phyloP scores from a whole-genome alignment of 1,140 invertebrate species.

The Drosophila navojoa region DNA sequence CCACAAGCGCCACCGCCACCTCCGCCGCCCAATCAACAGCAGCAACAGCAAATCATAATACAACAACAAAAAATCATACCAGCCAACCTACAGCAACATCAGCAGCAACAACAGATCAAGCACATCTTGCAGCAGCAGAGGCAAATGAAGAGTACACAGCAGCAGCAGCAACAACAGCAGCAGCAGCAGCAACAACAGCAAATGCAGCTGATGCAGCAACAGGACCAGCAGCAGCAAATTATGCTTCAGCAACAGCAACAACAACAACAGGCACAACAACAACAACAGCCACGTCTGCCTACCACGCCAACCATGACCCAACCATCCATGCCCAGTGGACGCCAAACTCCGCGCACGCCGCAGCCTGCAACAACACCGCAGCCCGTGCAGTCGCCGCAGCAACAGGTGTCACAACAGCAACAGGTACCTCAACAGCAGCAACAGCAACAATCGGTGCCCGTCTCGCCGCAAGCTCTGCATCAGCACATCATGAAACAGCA shows the following conservation, averaged over 20 bases:
- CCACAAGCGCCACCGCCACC: conserved; percentile 47
- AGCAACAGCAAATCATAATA: conserved; percentile 61
- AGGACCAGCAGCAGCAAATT: conserved; percentile 50
- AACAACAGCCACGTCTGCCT: conserved; percentile 56
- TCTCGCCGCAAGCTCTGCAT: conserved; percentile 77
- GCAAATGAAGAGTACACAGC: conserved; percentile 58
- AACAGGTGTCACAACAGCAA: conserved; percentile 52
- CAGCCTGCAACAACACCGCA: conserved; percentile 67
- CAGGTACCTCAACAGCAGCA: conserved; percentile 61
- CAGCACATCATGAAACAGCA: conserved; percentile 75
- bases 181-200: conserved; percentile 50
- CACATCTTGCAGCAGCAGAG: conserved; percentile 71
- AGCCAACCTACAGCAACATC: conserved; percentile 60
- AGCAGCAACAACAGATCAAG: conserved; percentile 65
- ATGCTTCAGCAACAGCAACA: conserved; percentile 45
- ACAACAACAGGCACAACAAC: conserved; percentile 34
- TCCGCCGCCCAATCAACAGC: conserved; percentile 41
- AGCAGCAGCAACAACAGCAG: conserved; percentile 59
- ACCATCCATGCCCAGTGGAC: conserved; percentile 41
- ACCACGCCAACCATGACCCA: conserved; percentile 57
- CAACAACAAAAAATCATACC: conserved; percentile 75
- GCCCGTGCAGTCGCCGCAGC: conserved; percentile 68
- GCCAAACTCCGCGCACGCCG: conserved; percentile 72
- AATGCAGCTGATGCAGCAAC: conserved; percentile 37
- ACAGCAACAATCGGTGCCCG: conserved; percentile 62